A percentile compares a stretch with the other conserved stretches of the same genome.
Conservation (phyloP, 2,113 vertebrate species). For the Istiophorus platypterus region DNA sequence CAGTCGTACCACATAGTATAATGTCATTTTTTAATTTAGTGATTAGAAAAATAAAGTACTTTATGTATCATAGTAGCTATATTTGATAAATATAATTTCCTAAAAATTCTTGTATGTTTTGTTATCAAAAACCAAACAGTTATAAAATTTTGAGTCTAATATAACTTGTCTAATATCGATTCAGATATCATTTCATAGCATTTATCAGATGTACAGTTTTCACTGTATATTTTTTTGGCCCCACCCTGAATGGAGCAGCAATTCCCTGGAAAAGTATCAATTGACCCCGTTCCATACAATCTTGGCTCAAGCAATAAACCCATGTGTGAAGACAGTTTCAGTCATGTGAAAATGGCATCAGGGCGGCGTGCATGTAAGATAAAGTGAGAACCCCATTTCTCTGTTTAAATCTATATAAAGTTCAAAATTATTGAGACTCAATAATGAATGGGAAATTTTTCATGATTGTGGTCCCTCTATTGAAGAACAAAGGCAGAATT, state of each 20-base stretch:
- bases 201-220: neutral
- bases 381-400: conserved; percentile 42
- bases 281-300: neutral
- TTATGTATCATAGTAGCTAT: neutral
- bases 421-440: conserved; percentile 53
- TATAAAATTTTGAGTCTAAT: too few relatives aligned
- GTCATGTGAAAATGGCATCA: conserved; percentile 24
- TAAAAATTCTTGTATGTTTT: neutral
- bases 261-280: neutral
- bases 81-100: neutral
- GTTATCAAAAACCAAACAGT: too few relatives aligned
- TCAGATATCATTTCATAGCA: neutral
- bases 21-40: neutral
- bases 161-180: neutral
- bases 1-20: neutral
- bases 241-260: neutral
- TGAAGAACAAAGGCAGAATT: conserved; percentile 57
- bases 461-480: conserved; percentile 34
- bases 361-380: neutral
- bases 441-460: conserved; percentile 50
- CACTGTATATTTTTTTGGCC: neutral
- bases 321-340: neutral
- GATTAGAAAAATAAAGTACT: neutral
- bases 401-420: conserved; percentile 28
- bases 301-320: neutral